Evolutionary conservation across 2,888 invertebrate genomes (phyloP), one percentile per base, ranked within the genome.

Genomic region (Eumacrocentrus americanus): DNA sequence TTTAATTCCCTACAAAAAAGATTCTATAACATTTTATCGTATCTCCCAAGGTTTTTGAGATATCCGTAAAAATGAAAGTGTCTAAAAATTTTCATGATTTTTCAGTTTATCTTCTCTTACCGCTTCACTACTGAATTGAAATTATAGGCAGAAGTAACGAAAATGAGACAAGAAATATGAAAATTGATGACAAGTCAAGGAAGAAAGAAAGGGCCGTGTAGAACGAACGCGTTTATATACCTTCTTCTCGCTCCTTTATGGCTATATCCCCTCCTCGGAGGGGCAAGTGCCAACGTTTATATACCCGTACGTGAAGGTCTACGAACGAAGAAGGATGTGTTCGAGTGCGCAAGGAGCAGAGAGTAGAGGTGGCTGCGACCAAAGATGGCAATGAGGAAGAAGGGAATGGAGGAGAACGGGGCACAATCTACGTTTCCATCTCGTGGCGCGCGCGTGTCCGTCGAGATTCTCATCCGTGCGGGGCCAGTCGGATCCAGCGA

Each of bases 371-470:
- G 61, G 64, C 60, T 57, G 63, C 44, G 58, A 65, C 64, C 65
- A 65, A 67, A 67, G 61, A 64, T 65, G 67, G 64, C 59, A 64
- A 62, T 64, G 61, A 63, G 58, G 65, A 61, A 61, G 59, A 64
- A 42, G 62, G 60, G 48, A 55, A 35, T 40, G 37, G 42, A 56
- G 67, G 64, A 63, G 66, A 62, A 65, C 69, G 65, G 66, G 63
- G 68, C 61, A 70, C 70, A 72, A 77, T 78, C 78, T 78, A 68
- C 72, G 72, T 76, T 77, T 77, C 76, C 75, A 76, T 78, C 77
- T 77, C 72, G 74, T 74, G 76, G 77, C 78, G 78, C 74, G 76
- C 79, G 78, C 78, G 77, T 77, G 78, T 76, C 77, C 73, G 70
- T 72, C 73, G 74, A 73, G 76, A 77, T 75, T 77, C 76, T 72